Conservation (phyloP, 1,140 invertebrate species). For the Eumaeus atala region DNA sequence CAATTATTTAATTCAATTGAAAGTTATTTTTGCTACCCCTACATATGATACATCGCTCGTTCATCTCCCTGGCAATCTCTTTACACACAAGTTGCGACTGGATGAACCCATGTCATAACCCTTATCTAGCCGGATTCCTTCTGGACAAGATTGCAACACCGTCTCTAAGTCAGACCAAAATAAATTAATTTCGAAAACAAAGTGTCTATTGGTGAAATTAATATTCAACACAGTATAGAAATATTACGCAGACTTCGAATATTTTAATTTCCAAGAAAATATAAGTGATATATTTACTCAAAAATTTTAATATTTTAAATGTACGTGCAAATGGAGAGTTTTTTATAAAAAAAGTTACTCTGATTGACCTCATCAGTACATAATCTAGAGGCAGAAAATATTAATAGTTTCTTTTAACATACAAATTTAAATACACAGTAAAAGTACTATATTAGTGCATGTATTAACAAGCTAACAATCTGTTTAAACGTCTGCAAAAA, state of each 20-base stretch:
- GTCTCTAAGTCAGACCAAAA: slow-evolving; percentile 43
- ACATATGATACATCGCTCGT: slow-evolving; percentile 8
- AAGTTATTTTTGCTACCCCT: slow-evolving; percentile 23
- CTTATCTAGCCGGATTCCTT: slow-evolving; percentile 33
- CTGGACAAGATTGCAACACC: slow-evolving; percentile 45
- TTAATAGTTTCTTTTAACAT: too few relatives aligned
- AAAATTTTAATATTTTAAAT: too few relatives aligned
- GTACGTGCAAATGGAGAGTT: too few relatives aligned
- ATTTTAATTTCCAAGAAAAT: too few relatives aligned
- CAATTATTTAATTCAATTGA: not conserved
- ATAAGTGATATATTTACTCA: too few relatives aligned
- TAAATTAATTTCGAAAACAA: slow-evolving; percentile 51
- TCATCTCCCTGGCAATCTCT: slow-evolving; percentile 18
- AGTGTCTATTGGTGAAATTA: slow-evolving; percentile 33
- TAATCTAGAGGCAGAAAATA: too few relatives aligned
- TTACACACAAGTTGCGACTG: slow-evolving; percentile 22
- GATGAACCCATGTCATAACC: slow-evolving; percentile 50
- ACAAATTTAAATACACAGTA: too few relatives aligned
- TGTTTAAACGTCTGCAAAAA: slow-evolving; percentile 11
- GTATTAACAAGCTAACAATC: slow-evolving; percentile 2
- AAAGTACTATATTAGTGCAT: too few relatives aligned
- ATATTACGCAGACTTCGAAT: too few relatives aligned
- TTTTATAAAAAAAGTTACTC: too few relatives aligned
- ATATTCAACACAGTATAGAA: slow-evolving; percentile 30
- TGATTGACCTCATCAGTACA: too few relatives aligned